Base-by-base conservation (phyloP, 2,888 invertebrate genomes). In the Epinotia brunnichana region DNA sequence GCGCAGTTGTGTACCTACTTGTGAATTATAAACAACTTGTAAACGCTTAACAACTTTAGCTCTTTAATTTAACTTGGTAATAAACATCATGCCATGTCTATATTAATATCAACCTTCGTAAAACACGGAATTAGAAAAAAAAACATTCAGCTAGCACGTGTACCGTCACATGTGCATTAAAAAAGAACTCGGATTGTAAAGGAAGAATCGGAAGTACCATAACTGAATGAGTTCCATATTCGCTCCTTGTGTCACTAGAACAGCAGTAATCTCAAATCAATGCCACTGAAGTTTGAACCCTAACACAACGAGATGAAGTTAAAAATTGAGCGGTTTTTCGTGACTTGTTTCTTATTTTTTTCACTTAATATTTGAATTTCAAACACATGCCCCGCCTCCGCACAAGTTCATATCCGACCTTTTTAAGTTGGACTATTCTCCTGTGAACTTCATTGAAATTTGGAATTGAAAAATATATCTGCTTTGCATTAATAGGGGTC, bases 151-250 rank as follows among this genome's bases (percentile, higher is more conserved):
- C 69, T 70, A 85, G 84, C 87, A 87, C 87, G 87, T 87, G 87
- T 84, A 81, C 82, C 75, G 72, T 78, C 84, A 86, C 86, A 87
- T 85, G 86, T 83, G 85, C 80, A 81, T 74, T 82, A 81, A 79
- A 75, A n/a, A 79, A 79, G 78, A 81, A 79, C 81, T 82, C 79
- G 80, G 78, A 78, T 80, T 82, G 77, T 81, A 85, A 85, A 84
- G 83, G 86, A 86, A 82, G 87, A 85, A 85, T 87, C 86, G 87
- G 87, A 88, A 86, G 85, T 85, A 75, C 81, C 77, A 81, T 81
- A 81, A 83, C 80, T 82, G 81, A 83, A 84, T 83, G 83, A 81
- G 82, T 80, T 83, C 82, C 80, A 81, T 78, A 81, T 82, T 72
- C 44, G 11, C 60, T 24, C n/a, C 17, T 56, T 24, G 35, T 4